Evolutionary conservation across 2,113 vertebrate genomes (phyloP).

Genomic region (Periophthalmus modestus): DNA sequence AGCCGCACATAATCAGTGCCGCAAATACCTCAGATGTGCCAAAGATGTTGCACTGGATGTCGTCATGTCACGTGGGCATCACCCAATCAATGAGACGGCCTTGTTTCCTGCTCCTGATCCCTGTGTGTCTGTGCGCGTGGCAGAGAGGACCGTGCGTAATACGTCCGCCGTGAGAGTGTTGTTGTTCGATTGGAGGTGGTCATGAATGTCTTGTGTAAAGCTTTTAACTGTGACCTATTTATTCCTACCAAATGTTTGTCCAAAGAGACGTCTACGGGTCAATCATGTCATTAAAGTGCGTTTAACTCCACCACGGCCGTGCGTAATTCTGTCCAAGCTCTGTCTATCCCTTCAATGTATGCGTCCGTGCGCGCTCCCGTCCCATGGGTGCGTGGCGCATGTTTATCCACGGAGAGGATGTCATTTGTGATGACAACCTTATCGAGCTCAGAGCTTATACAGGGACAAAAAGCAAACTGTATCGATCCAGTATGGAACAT

Average conservation of each 20-base stretch:
- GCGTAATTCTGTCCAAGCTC: slow-evolving; percentile 22
- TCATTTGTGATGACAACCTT: slow-evolving; percentile 74
- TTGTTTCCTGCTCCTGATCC: slow-evolving; percentile 40
- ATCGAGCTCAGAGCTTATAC: slow-evolving; percentile 71
- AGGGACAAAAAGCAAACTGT: slow-evolving; percentile 48
- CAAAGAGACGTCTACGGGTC: slow-evolving; percentile 89
- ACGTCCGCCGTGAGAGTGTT: slow-evolving; percentile 85
- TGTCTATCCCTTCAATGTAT: slow-evolving; percentile 51
- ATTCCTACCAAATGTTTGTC: slow-evolving; percentile 65
- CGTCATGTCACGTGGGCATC: slow-evolving; percentile 42
- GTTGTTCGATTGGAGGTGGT: slow-evolving; percentile 76
- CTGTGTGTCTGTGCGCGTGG: slow-evolving; percentile 51
- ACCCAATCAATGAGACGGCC: slow-evolving; percentile 53
- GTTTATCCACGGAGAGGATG: slow-evolving; percentile 66
- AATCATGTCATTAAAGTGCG: slow-evolving; percentile 88
- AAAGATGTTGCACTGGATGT: slow-evolving; percentile 51
- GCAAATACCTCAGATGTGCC: slow-evolving; percentile 62
- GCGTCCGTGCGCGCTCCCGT: slow-evolving; percentile 58
- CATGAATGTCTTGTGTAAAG: slow-evolving; percentile 35
- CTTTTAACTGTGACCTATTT: slow-evolving; percentile 59
- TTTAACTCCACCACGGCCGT: slow-evolving; percentile 44
- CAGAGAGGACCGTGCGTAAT: slow-evolving; percentile 82
- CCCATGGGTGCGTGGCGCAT: slow-evolving; percentile 55
- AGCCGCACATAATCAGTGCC: slow-evolving; percentile 26
- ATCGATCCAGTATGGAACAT: slow-evolving; percentile 64